Evolutionary conservation across 2,888 invertebrate species (phyloP), one percentile per base, ranked within the genome.

Genomic region (Mycalesis mineus): DNA sequence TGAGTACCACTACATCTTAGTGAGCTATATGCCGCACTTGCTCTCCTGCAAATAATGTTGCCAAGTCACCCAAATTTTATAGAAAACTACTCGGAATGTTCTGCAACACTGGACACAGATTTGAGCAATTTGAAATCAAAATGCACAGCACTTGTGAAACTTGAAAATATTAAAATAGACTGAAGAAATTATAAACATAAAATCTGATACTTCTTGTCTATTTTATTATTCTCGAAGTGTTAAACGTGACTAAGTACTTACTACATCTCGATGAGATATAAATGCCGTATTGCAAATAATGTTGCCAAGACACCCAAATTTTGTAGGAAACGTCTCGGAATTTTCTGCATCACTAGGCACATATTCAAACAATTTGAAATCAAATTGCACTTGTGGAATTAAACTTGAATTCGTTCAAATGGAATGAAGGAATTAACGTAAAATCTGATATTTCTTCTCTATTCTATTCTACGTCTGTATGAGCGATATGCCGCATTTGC

Each of bases 401-500:
- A 4, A 22, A 22, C 22, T 22, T 22, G 22, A 22, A 22, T 22
- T 22, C 5, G 22, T 22, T 22, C 22, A 22, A 22, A 22, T 22
- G 22, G 2, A 22, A 22, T 22, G 22, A 22, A 22, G 22, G 22
- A 22, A 2, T 22, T 22, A 5, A 22, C 22, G 2, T 22, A 22
- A 22, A 22, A 22, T 22, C 22, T 22, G 5, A n/a, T n/a, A 22
- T 22, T 22, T 22, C 22, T 22, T 22, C 22, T 22, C n/a, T n/a
- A n/a, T n/a, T n/a, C n/a, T n/a, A n/a, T n/a, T n/a, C 31, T 33
- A 52, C 44, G 48, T 55, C 44, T 52, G 31, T 17, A 14, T 14
- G 17, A 52, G 15, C 36, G 45, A 55, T 51, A 54, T 37, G 55
- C 42, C 29, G 56, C 50, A 58, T 53, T 61, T 61, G 50, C 45